Conservation (phyloP, 2,888 invertebrate species). For the Lydus trimaculatus region DNA sequence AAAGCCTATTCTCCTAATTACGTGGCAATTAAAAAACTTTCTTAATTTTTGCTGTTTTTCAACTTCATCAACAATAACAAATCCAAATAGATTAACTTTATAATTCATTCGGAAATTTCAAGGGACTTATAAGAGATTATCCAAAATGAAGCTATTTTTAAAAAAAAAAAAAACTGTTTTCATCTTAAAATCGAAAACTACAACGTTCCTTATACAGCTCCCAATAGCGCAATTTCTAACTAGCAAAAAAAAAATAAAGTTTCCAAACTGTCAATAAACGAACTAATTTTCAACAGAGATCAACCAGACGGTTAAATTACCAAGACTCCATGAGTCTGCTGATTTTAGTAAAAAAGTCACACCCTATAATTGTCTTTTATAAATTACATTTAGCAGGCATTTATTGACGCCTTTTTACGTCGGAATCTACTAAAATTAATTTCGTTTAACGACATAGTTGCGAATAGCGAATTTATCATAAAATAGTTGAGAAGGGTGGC, state of each 20-base stretch:
- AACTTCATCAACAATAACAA: background rate
- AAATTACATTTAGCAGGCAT: too few relatives aligned
- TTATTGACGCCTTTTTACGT: too few relatives aligned
- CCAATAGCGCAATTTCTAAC: conserved; percentile 62
- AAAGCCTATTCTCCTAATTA: background rate
- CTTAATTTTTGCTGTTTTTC: background rate
- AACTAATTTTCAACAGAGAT: background rate
- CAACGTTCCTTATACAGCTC: conserved; percentile 63
- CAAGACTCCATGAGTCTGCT: background rate
- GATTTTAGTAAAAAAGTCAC: too few relatives aligned
- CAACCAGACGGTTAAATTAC: background rate
- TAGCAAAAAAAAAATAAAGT: conserved; percentile 55
- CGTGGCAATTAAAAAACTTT: background rate
- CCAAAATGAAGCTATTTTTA: too few relatives aligned
- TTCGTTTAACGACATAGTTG: background rate
- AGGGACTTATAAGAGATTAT: conserved; percentile 58
- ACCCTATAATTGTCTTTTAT: too few relatives aligned
- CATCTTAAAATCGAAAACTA: too few relatives aligned
- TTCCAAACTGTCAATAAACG: background rate
- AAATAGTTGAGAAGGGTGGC: background rate
- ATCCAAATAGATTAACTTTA: background rate
- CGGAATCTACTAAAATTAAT: background rate
- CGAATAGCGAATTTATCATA: background rate
- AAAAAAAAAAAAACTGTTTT: too few relatives aligned
- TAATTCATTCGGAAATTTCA: conserved; percentile 61